A percentile compares a stretch with the other conserved stretches of the same genome.
phyloP scores from a whole-genome alignment of 1,140 invertebrate species.

The Nasonia vitripennis region DNA sequence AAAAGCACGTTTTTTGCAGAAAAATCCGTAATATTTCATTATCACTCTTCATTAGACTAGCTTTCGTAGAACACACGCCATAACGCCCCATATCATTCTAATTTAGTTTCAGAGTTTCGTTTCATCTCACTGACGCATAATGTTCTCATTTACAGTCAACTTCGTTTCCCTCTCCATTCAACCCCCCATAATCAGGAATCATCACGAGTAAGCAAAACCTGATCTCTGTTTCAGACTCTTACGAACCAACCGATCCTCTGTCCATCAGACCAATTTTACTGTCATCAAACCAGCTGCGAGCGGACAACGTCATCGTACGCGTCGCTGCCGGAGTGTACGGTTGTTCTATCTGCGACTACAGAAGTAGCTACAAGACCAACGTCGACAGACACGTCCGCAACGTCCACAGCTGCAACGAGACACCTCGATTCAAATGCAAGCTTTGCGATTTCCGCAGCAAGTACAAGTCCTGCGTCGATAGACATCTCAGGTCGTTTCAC shows the following conservation, averaged over 20 bases:
- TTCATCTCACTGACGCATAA: too few species aligned
- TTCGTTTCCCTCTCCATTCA: too few species aligned
- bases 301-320: not conserved
- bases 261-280: not conserved
- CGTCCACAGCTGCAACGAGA: constrained; percentile 4
- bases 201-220: too few species aligned
- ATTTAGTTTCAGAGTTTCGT: not conserved
- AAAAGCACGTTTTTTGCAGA: not conserved
- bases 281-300: not conserved
- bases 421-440: constrained; percentile 68
- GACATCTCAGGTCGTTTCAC: constrained; percentile 50
- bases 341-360: constrained; percentile 4
- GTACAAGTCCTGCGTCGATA: constrained; percentile 60
- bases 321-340: not conserved
- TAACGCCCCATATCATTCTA: not conserved
- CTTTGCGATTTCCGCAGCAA: constrained; percentile 66
- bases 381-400: constrained; percentile 32
- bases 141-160: too few species aligned
- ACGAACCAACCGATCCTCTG: not conserved
- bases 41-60: not conserved
- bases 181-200: too few species aligned
- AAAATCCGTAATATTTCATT: not conserved
- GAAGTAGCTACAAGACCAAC: constrained; percentile 33
- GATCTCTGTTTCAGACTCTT: not conserved
- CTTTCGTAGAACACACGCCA: not conserved